Evolutionary conservation across 2,888 invertebrate genomes (phyloP).

Genomic region (Drosophila longiperda): DNA sequence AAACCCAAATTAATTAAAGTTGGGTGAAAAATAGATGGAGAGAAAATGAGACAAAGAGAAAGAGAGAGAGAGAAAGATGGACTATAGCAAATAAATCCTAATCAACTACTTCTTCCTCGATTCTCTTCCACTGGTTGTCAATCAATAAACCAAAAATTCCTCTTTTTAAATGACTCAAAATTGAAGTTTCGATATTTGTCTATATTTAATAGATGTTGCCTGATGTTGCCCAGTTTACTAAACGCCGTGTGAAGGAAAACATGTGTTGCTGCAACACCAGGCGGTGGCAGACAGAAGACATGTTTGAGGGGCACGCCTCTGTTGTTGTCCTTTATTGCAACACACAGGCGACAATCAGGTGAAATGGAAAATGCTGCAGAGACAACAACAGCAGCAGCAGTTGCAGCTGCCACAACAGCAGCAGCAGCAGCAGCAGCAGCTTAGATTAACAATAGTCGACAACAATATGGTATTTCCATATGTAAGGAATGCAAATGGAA

Average conservation of each 20-base stretch:
- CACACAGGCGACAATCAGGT: conserved; percentile 4
- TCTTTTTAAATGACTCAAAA: background rate
- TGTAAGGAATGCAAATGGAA: too few relatives aligned
- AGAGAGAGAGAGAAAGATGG: background rate
- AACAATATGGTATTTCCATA: background rate
- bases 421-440: background rate
- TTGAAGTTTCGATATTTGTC: background rate
- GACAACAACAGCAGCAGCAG: background rate
- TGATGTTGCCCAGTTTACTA: background rate
- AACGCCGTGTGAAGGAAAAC: background rate
- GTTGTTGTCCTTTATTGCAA: conserved; percentile 12
- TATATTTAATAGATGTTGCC: background rate
- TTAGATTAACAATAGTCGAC: background rate
- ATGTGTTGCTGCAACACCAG: conserved; percentile 31
- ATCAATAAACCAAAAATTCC: background rate
- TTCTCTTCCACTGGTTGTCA: background rate
- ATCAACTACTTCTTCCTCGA: background rate
- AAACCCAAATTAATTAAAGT: background rate
- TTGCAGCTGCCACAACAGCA: background rate
- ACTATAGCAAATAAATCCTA: background rate
- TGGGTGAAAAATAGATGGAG: background rate
- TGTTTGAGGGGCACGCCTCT: conserved; percentile 21
- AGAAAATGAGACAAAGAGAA: background rate
- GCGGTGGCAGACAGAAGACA: background rate
- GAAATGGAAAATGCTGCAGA: background rate